A percentile compares a stretch with the other conserved stretches of the same genome.
These are phyloP conservation scores for Galagoides demidoff DNA, from an alignment of 2,797 vertebrate species.

Conservation along the genomic window DNA sequence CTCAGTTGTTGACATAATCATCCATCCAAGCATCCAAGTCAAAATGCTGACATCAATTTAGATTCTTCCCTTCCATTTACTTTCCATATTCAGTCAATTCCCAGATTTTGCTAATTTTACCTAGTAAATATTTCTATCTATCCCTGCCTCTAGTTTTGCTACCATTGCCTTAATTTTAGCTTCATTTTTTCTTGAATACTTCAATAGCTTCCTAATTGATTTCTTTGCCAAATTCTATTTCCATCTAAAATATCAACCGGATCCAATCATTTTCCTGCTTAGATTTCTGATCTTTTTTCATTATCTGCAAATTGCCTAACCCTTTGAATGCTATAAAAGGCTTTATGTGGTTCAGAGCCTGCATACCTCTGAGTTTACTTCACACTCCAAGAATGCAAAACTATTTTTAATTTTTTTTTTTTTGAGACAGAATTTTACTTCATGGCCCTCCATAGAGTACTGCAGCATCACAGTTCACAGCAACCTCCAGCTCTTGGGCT, in stretches of 20 bases:
- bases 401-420: background rate
- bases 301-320: background rate
- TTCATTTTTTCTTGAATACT: background rate
- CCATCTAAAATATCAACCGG: background rate
- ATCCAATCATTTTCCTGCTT: background rate
- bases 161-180: background rate
- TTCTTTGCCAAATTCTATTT: conserved; percentile 37
- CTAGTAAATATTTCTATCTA: background rate
- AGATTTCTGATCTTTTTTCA: background rate
- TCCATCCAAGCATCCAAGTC: background rate
- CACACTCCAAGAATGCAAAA: background rate
- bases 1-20: background rate
- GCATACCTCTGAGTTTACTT: conserved; percentile 6
- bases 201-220: background rate
- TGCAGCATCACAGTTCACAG: too few species aligned
- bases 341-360: background rate
- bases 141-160: background rate
- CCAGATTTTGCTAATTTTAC: background rate
- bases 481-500: too few species aligned
- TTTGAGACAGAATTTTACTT: too few species aligned
- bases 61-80: background rate
- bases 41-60: background rate
- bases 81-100: background rate
- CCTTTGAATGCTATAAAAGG: background rate
- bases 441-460: too few species aligned